Evolutionary conservation across 23 tunicate genomes (phyloP).

Genomic region (Oikopleura dioica): DNA sequence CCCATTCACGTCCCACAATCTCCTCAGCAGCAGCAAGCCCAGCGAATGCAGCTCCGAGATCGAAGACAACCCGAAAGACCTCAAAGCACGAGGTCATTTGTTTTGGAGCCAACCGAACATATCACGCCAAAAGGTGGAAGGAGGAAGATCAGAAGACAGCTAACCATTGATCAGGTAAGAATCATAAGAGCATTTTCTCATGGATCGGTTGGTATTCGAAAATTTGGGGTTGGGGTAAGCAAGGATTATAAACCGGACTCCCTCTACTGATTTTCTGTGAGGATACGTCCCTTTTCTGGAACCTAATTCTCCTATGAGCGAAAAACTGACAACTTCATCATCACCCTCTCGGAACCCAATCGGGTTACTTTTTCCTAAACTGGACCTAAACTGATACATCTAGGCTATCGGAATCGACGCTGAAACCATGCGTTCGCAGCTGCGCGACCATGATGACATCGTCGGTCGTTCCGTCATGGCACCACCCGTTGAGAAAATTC

Average conservation of each 20-base stretch:
- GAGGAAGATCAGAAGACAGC: background rate
- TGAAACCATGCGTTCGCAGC: constrained; percentile 7
- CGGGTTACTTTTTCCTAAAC: background rate
- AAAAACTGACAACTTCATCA: background rate
- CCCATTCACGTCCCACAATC: background rate
- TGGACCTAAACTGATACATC: background rate
- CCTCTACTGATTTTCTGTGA: background rate
- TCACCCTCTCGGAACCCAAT: background rate
- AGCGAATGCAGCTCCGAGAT: background rate
- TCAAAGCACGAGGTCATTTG: background rate
- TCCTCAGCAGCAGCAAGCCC: background rate
- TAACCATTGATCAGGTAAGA: constrained; percentile 8
- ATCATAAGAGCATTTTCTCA: too few relatives aligned
- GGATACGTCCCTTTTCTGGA: background rate
- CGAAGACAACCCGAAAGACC: background rate
- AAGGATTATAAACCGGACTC: background rate
- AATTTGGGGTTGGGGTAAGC: too few relatives aligned
- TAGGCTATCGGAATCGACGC: constrained; percentile 9
- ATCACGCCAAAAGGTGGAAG: background rate
- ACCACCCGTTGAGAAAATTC: constrained; percentile 5
- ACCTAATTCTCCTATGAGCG: background rate
- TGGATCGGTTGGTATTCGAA: too few relatives aligned
- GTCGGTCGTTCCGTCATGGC: background rate
- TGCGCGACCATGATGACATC: background rate
- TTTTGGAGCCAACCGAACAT: background rate